phyloP scores from a whole-genome alignment of 2,113 vertebrate species.

The Anthoscopus minutus region DNA sequence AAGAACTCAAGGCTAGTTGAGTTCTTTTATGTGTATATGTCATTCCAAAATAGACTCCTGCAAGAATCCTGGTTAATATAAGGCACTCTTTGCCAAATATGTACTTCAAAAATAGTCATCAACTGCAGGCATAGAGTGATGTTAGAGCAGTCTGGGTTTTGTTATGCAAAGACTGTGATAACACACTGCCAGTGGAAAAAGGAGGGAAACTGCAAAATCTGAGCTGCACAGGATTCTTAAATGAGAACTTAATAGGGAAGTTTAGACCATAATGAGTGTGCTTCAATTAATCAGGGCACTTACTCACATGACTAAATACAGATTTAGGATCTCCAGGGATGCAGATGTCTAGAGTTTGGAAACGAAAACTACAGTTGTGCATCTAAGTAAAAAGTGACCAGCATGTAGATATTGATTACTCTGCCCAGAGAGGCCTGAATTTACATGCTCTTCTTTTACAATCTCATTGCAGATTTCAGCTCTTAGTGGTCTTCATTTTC shows the following conservation, averaged over 20 bases:
- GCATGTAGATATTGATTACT: neutral
- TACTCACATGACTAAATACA: neutral
- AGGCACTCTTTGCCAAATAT: constrained; percentile 8
- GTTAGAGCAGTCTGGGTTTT: neutral
- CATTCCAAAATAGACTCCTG: neutral
- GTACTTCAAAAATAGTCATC: constrained; percentile 22
- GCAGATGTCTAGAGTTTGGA: neutral
- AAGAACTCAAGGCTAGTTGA: neutral
- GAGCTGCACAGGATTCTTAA: neutral
- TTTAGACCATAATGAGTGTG: neutral
- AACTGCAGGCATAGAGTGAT: constrained; percentile 1
- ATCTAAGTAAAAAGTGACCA: neutral
- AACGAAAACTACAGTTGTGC: neutral
- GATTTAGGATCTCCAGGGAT: neutral
- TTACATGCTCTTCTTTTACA: neutral
- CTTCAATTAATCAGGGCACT: neutral
- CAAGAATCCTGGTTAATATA: constrained; percentile 5
- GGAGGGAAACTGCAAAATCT: constrained; percentile 1
- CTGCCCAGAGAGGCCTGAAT: neutral
- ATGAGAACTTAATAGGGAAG: neutral
- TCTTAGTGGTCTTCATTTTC: neutral
- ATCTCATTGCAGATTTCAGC: neutral
- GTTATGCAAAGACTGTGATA: neutral
- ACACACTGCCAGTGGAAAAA: neutral
- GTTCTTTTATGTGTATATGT: neutral